Base-by-base conservation (phyloP, 2,888 invertebrate species). In the Polydesmus complanatus region DNA sequence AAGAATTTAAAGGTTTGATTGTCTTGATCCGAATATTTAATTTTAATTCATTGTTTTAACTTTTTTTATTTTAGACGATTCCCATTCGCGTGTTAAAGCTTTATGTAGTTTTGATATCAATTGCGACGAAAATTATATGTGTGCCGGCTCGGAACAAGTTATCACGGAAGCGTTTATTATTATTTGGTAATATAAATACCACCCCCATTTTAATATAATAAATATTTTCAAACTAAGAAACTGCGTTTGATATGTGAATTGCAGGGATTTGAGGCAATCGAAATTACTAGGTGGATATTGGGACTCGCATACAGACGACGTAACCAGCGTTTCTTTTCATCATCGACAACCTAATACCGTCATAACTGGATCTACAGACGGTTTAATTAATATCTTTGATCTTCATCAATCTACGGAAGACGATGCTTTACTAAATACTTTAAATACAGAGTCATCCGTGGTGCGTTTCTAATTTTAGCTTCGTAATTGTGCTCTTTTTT, bases 341-440 rank as follows among this genome's bases (percentile, higher is more conserved):
- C 79, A 81, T 58, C 73, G 70, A 5, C 81, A 85, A 69, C 74
- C 79, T 1, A 82, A 86, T 71, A 73, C 78, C 5, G 69, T 94
- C 59, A 81, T 84, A 18, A 82, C 88, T 0, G 88, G 89, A 0
- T 85, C 89, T 1, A 80, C 82, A 0, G 93, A 94, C 73, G 91
- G 92, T 0, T 77, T 94, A 19, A 80, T 93, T 1, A 93, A 93
- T 74, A 70, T 89, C 1, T 94, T 83, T 73, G 85, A 93, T 72
- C 77, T 93, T 23, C 78, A 79, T 56, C 79, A 89, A 70, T 68
- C 76, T 0, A 76, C 73, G 0, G 93, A 93, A 75, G 88, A 90
- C 61, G 86, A 88, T 68, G 92, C 93, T 0, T 75, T 94, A 1
- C 74, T 76, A 18, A 83, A 81, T 67, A 85, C 87, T 0, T 76